Base-by-base conservation (phyloP, 2,797 vertebrate genomes). In the Lutjanus campechanus region DNA sequence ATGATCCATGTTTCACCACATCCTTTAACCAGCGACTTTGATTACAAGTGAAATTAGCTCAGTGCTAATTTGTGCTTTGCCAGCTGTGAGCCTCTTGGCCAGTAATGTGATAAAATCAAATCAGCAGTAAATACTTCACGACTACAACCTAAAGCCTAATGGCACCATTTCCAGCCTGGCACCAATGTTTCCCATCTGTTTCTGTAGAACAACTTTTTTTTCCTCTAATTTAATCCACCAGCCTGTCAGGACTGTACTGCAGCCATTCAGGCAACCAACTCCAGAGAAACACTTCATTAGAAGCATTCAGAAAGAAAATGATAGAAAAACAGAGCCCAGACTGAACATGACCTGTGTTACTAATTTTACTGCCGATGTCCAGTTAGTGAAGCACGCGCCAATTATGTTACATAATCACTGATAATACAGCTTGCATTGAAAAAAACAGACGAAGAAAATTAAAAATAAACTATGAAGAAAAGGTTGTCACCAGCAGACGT, bases 61-160 rank as follows among this genome's bases (percentile, higher is more conserved):
- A 43, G n/a, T 72, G 67, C 47, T 77, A 63, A 79, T 73, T 85
- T 76, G 60, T 58, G 67, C 6, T 53, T 56, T 40, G 40, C 70
- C 66, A 77, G 61, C 67, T 82, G 76, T 54, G 55, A 66, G 29
- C 46, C 17, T 73, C 40, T 69, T 75, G 66, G 66, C 54, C 61
- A 29, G 63, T 60, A 76, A 83, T 71, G 46, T 71, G 50, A 69
- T 69, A 15, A 77, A 75, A 80, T 75, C 60, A 76, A 77, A 79
- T 71, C 76, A 73, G 64, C 55, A 56, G 56, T 56, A 69, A 68
- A 86, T 69, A 71, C 54, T 85, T 65, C 7, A 66, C 25, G 20
- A 49, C 25, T 78, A 2, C 20, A 77, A 81, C 54, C 66, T 75
- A 47, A 66, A 75, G 77, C 54, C 50, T 77, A 59, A 77, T 70